Percentiles rank a stretch among this genome's conserved stretches.
Evolutionary conservation across 2,888 invertebrate species (phyloP).

Genomic region (Nomada hirtipes): DNA sequence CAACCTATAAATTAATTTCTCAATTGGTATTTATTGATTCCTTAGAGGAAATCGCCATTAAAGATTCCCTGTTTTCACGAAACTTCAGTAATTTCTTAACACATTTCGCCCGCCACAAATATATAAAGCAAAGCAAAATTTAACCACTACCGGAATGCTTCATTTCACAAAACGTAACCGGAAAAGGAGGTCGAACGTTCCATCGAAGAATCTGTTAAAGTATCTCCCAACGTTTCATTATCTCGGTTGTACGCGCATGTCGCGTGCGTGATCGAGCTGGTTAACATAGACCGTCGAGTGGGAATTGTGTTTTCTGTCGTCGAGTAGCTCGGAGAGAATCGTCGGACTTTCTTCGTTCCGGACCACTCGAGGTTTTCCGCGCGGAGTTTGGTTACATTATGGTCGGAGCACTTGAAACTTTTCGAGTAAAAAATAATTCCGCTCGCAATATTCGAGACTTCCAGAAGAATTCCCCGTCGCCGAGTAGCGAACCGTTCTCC

Average conservation of each 20-base stretch:
- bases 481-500: constrained; percentile 34
- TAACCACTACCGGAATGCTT: not conserved
- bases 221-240: constrained; percentile 11
- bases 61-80: too few species aligned
- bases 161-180: not conserved
- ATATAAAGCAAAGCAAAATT: too few species aligned
- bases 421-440: constrained; percentile 68
- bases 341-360: constrained; percentile 45
- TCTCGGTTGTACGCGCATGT: not conserved
- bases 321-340: constrained; percentile 15
- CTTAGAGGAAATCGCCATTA: too few species aligned
- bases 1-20: too few species aligned
- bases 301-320: constrained; percentile 3
- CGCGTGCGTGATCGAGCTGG: constrained; percentile 17
- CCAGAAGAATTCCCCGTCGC: constrained; percentile 33
- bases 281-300: constrained; percentile 3
- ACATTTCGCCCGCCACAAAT: too few species aligned
- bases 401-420: constrained; percentile 61
- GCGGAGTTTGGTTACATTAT: constrained; percentile 61
- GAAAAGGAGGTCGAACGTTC: not conserved
- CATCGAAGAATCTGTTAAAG: not conserved
- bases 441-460: constrained; percentile 57
- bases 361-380: constrained; percentile 46
- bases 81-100: too few species aligned
- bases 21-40: too few species aligned